phyloP scores from a whole-genome alignment of 2,797 vertebrate genomes.

The Notolabrus celidotus region DNA sequence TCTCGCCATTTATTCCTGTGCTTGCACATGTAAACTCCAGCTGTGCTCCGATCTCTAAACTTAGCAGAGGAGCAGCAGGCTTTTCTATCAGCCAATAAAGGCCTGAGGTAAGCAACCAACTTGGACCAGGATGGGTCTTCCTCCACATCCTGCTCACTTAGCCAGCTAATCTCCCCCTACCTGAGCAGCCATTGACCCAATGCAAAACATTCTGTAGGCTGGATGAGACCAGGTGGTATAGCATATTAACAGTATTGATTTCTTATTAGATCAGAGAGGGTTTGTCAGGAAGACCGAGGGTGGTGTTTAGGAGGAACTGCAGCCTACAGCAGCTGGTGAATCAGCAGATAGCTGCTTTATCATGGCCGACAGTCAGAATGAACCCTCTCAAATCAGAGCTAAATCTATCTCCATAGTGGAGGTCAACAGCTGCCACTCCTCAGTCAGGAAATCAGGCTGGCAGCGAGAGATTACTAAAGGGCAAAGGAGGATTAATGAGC shows the following conservation, averaged over 20 bases:
- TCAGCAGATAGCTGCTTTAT: constrained; percentile 57
- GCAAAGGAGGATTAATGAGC: constrained; percentile 66
- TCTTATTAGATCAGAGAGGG: constrained; percentile 53
- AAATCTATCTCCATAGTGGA: constrained; percentile 59
- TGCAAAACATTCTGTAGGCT: constrained; percentile 34
- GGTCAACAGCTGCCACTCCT: constrained; percentile 75
- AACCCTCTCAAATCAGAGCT: constrained; percentile 52
- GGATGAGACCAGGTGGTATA: constrained; percentile 52
- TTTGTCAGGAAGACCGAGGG: constrained; percentile 65
- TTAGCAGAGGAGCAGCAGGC: constrained; percentile 37
- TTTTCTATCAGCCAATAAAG: constrained; percentile 28
- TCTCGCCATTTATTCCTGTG: constrained; percentile 12
- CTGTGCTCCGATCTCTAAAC: constrained; percentile 37
- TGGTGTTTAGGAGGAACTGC: constrained; percentile 56
- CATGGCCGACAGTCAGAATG: constrained; percentile 47
- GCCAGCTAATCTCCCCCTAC: constrained; percentile 64
- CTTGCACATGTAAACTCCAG: constrained; percentile 14
- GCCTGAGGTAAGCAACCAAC: constrained; percentile 40
- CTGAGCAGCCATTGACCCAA: constrained; percentile 58
- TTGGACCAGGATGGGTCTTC: constrained; percentile 52
- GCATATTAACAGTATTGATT: constrained; percentile 72
- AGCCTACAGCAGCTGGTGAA: constrained; percentile 62
- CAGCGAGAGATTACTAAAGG: constrained; percentile 73
- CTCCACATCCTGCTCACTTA: constrained; percentile 59
- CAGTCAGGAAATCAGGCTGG: constrained; percentile 58